These are phyloP conservation scores for Girardinichthys multiradiatus DNA, from an alignment of 2,113 vertebrate genomes.

Conservation along the genomic window DNA sequence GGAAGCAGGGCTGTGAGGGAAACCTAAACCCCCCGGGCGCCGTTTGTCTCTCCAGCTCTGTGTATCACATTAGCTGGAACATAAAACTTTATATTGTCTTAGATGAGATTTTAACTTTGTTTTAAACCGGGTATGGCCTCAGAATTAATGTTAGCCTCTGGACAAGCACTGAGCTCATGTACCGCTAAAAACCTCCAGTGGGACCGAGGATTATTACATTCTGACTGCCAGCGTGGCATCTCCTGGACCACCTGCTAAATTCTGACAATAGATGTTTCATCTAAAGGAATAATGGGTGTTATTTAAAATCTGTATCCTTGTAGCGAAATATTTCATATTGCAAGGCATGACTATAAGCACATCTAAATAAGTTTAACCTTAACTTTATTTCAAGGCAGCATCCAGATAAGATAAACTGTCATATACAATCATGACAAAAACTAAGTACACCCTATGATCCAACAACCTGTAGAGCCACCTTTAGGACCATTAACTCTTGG, in stretches of 20 bases:
- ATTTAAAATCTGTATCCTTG: neutral
- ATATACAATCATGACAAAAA: too few relatives aligned
- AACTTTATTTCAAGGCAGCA: neutral
- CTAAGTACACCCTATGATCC: too few relatives aligned
- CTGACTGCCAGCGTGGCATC: slow-evolving; percentile 39
- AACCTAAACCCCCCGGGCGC: slow-evolving; percentile 50
- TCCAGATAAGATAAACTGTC: too few relatives aligned
- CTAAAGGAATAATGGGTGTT: neutral
- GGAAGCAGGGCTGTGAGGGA: slow-evolving; percentile 22
- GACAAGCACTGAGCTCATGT: slow-evolving; percentile 48
- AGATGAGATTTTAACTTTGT: slow-evolving; percentile 66
- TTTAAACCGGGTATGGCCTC: slow-evolving; percentile 29
- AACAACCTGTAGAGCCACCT: too few relatives aligned
- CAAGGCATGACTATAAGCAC: too few relatives aligned
- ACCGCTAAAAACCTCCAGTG: slow-evolving; percentile 44
- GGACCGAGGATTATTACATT: slow-evolving; percentile 49
- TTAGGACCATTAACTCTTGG: too few relatives aligned
- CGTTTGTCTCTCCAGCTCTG: slow-evolving; percentile 35
- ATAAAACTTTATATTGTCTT: slow-evolving; percentile 63
- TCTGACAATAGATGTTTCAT: slow-evolving; percentile 22
- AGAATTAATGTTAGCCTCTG: slow-evolving; percentile 48
- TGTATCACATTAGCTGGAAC: slow-evolving; percentile 55
- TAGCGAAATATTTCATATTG: neutral
- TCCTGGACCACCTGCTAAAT: slow-evolving; percentile 29
- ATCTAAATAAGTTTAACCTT: neutral